These are phyloP conservation scores for Agrilus cyanescens DNA, from an alignment of 2,888 invertebrate genomes.

Conservation along the genomic window DNA sequence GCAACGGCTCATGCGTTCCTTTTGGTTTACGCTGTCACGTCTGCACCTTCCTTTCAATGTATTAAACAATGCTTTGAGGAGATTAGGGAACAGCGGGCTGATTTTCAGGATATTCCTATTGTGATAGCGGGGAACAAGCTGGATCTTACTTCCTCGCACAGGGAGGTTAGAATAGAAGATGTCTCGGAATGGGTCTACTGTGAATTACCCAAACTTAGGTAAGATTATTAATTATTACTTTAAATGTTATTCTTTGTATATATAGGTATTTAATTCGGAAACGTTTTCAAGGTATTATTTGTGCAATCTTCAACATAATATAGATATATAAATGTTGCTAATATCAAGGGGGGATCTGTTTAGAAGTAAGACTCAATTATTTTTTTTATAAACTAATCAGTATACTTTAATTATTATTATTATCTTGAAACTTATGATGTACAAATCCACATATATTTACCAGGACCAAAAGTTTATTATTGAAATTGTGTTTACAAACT, in stretches of 20 bases:
- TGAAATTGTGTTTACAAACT: not conserved
- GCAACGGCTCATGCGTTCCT: constrained; percentile 82
- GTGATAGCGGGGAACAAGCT: constrained; percentile 80
- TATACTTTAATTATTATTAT: no score
- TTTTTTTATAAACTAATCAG: no score
- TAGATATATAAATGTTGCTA: no score
- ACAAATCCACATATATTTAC: no score
- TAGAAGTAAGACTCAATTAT: no score
- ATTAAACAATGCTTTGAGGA: constrained; percentile 70
- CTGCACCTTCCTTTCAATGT: constrained; percentile 57
- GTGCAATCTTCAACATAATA: no score
- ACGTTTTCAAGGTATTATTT: not conserved
- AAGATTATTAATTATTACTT: constrained; percentile 18
- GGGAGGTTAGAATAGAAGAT: constrained; percentile 65
- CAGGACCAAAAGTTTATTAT: no score
- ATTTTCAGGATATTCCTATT: constrained; percentile 68
- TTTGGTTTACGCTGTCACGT: constrained; percentile 71
- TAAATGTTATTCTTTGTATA: not conserved
- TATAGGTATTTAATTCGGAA: not conserved
- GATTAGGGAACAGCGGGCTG: constrained; percentile 67
- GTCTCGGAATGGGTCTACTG: constrained; percentile 72
- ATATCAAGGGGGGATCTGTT: no score
- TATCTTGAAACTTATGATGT: not conserved
- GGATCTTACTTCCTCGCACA: constrained; percentile 58
- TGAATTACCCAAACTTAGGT: constrained; percentile 61